Conservation (phyloP, 2,888 invertebrate genomes). For the Macaria notata region DNA sequence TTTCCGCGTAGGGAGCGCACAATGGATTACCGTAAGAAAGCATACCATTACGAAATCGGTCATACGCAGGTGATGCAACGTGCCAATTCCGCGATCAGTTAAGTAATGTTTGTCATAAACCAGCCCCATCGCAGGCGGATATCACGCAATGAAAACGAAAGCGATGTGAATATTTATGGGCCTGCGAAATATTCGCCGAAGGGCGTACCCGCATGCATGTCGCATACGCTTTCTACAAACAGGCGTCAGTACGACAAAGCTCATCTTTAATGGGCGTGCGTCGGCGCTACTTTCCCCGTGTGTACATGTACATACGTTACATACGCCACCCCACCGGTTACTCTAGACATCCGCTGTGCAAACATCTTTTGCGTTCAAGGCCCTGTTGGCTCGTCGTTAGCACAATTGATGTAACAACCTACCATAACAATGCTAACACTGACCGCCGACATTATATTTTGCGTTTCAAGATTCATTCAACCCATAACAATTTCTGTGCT, state of each 20-base stretch:
- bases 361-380: constrained; percentile 51
- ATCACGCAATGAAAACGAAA: constrained; percentile 77
- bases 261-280: constrained; percentile 75
- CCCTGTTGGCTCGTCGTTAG: constrained; percentile 42
- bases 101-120: constrained; percentile 70
- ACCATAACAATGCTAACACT: constrained; percentile 30
- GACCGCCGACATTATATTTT: constrained; percentile 32
- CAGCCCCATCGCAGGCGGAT: constrained; percentile 50
- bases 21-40: constrained; percentile 42
- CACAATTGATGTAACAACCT: constrained; percentile 44
- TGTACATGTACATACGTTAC: constrained; percentile 31
- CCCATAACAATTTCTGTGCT: constrained; percentile 33
- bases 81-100: constrained; percentile 60
- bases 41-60: constrained; percentile 56
- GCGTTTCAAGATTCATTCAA: constrained; percentile 1
- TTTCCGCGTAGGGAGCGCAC: constrained; percentile 35
- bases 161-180: constrained; percentile 75
- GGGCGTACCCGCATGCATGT: constrained; percentile 76
- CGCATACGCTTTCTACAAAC: constrained; percentile 75
- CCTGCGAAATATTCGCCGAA: constrained; percentile 77
- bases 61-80: constrained; percentile 56
- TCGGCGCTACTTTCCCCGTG: constrained; percentile 68
- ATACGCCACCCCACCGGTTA: constrained; percentile 23
- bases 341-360: constrained; percentile 52
- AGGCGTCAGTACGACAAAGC: constrained; percentile 61